Evolutionary conservation across 2,888 invertebrate species (phyloP).

Genomic region (Teleiodes luculella): DNA sequence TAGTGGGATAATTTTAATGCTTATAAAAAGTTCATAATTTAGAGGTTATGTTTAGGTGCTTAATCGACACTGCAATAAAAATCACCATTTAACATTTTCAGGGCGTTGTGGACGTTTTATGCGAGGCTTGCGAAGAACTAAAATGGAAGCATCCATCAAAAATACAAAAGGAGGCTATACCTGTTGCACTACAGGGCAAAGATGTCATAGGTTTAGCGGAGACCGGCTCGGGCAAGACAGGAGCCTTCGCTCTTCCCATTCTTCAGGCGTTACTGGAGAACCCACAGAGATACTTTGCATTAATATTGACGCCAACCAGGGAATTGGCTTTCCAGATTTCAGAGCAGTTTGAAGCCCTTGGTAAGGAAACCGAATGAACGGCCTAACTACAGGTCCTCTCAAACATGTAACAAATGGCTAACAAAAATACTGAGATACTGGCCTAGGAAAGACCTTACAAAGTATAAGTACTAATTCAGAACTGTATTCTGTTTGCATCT

Average conservation of each 20-base stretch:
- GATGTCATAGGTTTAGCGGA: conserved; percentile 83
- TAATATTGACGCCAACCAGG: conserved; percentile 96
- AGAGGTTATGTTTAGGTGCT: conserved; percentile 40
- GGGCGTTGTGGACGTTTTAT: conserved; percentile 94
- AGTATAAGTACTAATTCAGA: too few relatives aligned
- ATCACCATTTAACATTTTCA: conserved; percentile 45
- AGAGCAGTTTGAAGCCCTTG: conserved; percentile 98
- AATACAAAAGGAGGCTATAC: conserved; percentile 96
- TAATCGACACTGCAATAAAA: not conserved
- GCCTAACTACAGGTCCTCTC: too few relatives aligned
- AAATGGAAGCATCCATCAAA: conserved; percentile 97
- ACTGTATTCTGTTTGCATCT: too few relatives aligned
- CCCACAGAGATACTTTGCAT: conserved; percentile 95
- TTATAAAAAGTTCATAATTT: too few relatives aligned
- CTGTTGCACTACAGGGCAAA: conserved; percentile 91
- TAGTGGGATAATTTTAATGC: too few relatives aligned
- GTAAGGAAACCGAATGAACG: too few relatives aligned
- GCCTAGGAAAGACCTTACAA: too few relatives aligned
- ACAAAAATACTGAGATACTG: too few relatives aligned
- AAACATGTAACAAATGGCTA: too few relatives aligned
- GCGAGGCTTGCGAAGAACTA: conserved; percentile 93
- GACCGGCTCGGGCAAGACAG: conserved; percentile 97
- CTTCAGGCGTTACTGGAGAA: conserved; percentile 92
- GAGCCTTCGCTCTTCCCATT: conserved; percentile 97
- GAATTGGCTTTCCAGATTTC: conserved; percentile 99